Evolutionary conservation across 2,888 invertebrate species (phyloP).

Genomic region (Tachina grossa): DNA sequence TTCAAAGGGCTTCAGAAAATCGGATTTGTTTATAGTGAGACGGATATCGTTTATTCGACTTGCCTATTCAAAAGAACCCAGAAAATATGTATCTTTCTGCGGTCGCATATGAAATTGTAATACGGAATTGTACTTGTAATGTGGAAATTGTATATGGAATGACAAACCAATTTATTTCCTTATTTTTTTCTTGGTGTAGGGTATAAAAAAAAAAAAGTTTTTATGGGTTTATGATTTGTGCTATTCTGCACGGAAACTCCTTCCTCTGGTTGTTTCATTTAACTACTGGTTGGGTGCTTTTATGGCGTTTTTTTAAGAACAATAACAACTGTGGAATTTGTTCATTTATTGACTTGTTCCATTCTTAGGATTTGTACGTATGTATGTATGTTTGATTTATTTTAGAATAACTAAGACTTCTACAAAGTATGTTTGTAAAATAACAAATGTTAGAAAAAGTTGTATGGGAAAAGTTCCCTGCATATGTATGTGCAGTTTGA

Average conservation of each 20-base stretch:
- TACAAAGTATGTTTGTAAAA: conserved; percentile 4
- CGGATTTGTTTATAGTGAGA: too few species aligned
- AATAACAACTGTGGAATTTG: conserved; percentile 11
- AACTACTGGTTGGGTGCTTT: conserved; percentile 13
- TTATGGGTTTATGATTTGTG: conserved; percentile 40
- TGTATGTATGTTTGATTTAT: conserved; percentile 10
- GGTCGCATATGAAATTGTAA: too few species aligned
- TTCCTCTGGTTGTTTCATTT: neutral
- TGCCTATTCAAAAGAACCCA: too few species aligned
- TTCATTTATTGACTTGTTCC: conserved; percentile 37
- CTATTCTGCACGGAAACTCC: conserved; percentile 1
- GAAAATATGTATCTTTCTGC: too few species aligned
- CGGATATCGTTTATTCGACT: too few species aligned
- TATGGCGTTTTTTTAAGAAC: neutral
- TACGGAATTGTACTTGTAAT: too few species aligned
- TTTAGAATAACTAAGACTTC: neutral
- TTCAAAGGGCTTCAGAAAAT: too few species aligned
- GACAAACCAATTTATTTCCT: too few species aligned
- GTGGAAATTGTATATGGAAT: too few species aligned
- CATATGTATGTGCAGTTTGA: neutral
- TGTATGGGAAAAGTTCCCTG: conserved; percentile 17
- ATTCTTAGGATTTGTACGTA: conserved; percentile 25
- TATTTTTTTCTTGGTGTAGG: too few species aligned
- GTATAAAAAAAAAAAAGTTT: conserved; percentile 9
- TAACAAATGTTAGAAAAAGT: conserved; percentile 29